phyloP scores from a whole-genome alignment of 2,888 invertebrate genomes.

The Pseudococcus longispinus region DNA sequence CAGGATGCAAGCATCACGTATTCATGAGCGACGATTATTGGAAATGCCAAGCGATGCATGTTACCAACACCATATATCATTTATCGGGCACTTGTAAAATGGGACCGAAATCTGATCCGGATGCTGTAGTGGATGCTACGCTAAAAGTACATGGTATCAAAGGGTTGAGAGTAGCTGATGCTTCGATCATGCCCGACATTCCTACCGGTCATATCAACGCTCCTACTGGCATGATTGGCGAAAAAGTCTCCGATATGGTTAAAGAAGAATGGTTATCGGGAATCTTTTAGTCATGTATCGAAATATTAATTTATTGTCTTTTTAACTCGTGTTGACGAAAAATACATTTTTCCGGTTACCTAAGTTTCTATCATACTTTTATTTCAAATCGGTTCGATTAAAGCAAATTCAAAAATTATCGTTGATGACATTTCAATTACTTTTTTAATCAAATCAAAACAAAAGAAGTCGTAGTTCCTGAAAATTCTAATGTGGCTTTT shows the following conservation, averaged over 20 bases:
- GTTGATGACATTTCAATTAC: no score
- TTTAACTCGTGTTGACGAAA: background rate
- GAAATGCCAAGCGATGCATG: conserved; percentile 72
- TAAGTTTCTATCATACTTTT: background rate
- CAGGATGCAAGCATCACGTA: conserved; percentile 65
- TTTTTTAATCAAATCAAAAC: no score
- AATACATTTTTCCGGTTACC: background rate
- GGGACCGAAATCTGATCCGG: conserved; percentile 71
- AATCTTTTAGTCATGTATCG: background rate
- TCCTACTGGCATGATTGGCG: conserved; percentile 75
- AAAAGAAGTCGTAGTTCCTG: no score
- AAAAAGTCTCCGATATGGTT: conserved; percentile 74
- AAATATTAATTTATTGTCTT: background rate
- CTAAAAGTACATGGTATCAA: conserved; percentile 68
- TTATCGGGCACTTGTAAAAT: conserved; percentile 75
- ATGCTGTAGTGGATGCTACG: conserved; percentile 70
- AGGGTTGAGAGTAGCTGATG: conserved; percentile 72
- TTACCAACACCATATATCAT: conserved; percentile 72
- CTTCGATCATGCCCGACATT: conserved; percentile 72
- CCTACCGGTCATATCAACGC: conserved; percentile 74
- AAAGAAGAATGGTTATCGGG: conserved; percentile 64
- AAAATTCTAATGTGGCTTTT: no score
- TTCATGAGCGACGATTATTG: conserved; percentile 70
- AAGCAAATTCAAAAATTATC: no score
- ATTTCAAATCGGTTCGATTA: background rate